A percentile compares a stretch with the other conserved stretches of the same genome.
These are phyloP conservation scores for Pantherophis alleghaniensis DNA, from an alignment of 2,797 vertebrate species.

Conservation along the genomic window DNA sequence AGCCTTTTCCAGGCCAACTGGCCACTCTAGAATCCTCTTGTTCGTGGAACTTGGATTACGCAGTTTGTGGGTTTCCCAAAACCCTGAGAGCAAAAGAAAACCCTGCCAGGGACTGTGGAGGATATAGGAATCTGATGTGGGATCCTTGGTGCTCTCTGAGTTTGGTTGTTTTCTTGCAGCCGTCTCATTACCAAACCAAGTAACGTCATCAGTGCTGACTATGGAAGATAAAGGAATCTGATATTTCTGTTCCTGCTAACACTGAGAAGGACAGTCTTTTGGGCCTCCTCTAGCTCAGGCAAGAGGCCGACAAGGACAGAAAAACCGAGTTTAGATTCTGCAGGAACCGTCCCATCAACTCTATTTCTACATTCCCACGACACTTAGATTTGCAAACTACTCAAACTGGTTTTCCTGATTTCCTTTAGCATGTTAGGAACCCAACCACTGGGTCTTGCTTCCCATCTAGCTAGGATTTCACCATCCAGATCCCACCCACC, in stretches of 20 bases:
- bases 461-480: background rate
- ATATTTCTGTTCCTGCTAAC: background rate
- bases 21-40: background rate
- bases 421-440: background rate
- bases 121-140: background rate
- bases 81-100: background rate
- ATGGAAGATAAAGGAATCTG: background rate
- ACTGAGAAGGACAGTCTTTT: background rate
- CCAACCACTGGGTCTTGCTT: background rate
- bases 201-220: background rate
- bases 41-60: background rate
- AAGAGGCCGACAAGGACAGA: background rate
- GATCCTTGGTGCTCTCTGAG: background rate
- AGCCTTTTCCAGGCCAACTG: background rate
- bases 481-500: background rate
- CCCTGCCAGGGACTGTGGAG: background rate
- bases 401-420: background rate
- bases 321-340: background rate
- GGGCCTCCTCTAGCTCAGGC: no score
- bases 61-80: background rate
- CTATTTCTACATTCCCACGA: background rate
- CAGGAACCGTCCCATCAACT: background rate
- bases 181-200: background rate
- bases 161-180: background rate
- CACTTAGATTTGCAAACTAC: background rate